Base-by-base conservation (phyloP, 2,888 invertebrate species). In the Steinernema hermaphroditum region DNA sequence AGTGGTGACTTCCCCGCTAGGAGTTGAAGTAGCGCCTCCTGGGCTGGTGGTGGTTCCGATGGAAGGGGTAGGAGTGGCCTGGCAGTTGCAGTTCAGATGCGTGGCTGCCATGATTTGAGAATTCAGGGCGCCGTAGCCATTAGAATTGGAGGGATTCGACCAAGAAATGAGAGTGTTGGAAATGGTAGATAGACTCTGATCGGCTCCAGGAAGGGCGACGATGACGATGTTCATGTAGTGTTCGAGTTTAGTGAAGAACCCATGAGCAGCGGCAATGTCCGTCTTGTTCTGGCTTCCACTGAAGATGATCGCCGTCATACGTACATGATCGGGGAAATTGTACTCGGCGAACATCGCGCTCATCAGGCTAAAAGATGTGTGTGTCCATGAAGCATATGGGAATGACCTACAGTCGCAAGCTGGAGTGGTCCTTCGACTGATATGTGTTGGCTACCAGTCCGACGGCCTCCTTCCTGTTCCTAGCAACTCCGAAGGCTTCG, bases 201-300 rank as follows among this genome's bases (percentile, higher is more conserved):
- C 62, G 16, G 62, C 62, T 29, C 34, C 34, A 6, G 62, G 62
- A 8, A 62, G 16, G 16, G 62, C 62, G 19, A 62, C 62, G 19
- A 62, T 62, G 14, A 32, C 62, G 62, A 62, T 24, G 16, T 62
- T 62, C 32, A 29, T 62, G 62, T n/a, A 62, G 16, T 14, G 16
- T 12, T 62, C 32, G 16, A 62, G 27, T 16, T 32, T 29, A 1
- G 27, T 1, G 62, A 2, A 29, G 62, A 34, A 62, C 4, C 14
- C 32, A 16, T 16, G 12, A 14, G 62, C 62, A 1, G 32, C 14
- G 6, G 22, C 16, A 19, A 62, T 62, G 32, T 62, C 62, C 29
- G 62, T 27, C 16, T 22, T 16, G 32, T 62, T 62, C 32, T 62
- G 27, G 34, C 34, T 62, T 1, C 32, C 62, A 29, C 16, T 32